phyloP scores from a whole-genome alignment of 2,797 vertebrate genomes.

The Chiroxiphia lanceolata region DNA sequence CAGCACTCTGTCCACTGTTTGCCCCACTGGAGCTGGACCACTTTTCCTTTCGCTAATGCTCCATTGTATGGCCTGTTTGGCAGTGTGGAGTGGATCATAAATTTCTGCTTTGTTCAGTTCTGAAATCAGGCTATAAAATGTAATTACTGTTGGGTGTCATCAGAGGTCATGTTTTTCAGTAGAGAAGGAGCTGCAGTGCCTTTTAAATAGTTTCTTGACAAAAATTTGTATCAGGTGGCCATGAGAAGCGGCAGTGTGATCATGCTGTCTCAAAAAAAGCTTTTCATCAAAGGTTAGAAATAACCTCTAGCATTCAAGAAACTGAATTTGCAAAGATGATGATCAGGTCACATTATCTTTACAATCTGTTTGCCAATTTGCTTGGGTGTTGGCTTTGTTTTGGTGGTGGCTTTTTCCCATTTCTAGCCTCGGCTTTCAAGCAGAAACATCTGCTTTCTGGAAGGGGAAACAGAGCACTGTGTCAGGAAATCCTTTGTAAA shows the following conservation, averaged over 20 bases:
- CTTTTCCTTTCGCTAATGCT: background rate
- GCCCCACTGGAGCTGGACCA: background rate
- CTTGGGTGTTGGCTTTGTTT: background rate
- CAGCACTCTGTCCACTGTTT: background rate
- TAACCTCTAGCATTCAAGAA: background rate
- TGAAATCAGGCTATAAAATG: slow-evolving; percentile 11
- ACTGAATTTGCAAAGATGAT: background rate
- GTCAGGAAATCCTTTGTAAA: background rate
- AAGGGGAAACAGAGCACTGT: background rate
- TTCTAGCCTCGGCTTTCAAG: background rate
- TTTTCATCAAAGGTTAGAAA: slow-evolving; percentile 17
- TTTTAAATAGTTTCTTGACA: slow-evolving; percentile 31
- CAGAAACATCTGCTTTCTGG: background rate
- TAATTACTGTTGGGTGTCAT: slow-evolving; percentile 47
- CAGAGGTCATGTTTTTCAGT: slow-evolving; percentile 24
- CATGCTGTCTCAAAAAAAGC: background rate
- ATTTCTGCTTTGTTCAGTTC: background rate
- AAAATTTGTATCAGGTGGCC: slow-evolving; percentile 24
- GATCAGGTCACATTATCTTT: background rate
- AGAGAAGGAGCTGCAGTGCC: background rate
- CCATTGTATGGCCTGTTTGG: background rate
- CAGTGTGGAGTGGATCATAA: background rate
- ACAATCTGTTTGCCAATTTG: background rate
- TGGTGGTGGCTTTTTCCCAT: background rate
- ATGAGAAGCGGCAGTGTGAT: background rate